phyloP scores from a whole-genome alignment of 2,888 invertebrate species.

The Drosophila basisetae region DNA sequence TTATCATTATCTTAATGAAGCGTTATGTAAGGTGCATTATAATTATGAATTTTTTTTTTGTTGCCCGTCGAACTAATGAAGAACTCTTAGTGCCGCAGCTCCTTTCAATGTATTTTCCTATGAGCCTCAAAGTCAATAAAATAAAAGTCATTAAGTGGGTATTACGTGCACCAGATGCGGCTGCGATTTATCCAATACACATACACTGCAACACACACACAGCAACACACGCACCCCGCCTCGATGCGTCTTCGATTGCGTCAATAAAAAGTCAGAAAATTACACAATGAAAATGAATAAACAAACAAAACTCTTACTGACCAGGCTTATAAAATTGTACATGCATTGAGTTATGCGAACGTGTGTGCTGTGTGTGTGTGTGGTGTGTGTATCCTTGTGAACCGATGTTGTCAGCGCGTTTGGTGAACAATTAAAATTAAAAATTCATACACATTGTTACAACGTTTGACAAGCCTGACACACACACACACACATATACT shows the following conservation, averaged over 20 bases:
- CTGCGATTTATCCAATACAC: conserved; percentile 21
- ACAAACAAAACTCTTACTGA: not conserved
- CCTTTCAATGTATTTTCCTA: not conserved
- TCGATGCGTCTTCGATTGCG: conserved; percentile 42
- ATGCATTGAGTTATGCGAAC: conserved; percentile 48
- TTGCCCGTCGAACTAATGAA: conserved; percentile 61
- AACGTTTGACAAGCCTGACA: conserved; percentile 76
- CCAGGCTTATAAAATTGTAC: conserved; percentile 28
- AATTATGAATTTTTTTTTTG: conserved; percentile 73
- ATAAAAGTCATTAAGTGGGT: conserved; percentile 55
- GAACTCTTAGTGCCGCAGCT: conserved; percentile 33
- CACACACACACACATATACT: conserved; percentile 32
- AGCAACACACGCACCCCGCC: not conserved
- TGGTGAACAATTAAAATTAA: conserved; percentile 80
- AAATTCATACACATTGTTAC: conserved; percentile 68
- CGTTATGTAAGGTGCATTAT: conserved; percentile 82
- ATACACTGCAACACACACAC: not conserved
- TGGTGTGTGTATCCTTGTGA: conserved; percentile 38
- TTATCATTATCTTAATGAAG: conserved; percentile 83
- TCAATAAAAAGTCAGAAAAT: conserved; percentile 40
- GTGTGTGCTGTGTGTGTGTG: conserved; percentile 2
- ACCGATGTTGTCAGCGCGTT: conserved; percentile 71
- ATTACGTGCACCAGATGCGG: conserved; percentile 31
- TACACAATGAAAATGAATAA: conserved; percentile 4
- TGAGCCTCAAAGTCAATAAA: conserved; percentile 69